These are phyloP conservation scores for Aradus depressus DNA, from an alignment of 2,888 invertebrate genomes.

Conservation along the genomic window DNA sequence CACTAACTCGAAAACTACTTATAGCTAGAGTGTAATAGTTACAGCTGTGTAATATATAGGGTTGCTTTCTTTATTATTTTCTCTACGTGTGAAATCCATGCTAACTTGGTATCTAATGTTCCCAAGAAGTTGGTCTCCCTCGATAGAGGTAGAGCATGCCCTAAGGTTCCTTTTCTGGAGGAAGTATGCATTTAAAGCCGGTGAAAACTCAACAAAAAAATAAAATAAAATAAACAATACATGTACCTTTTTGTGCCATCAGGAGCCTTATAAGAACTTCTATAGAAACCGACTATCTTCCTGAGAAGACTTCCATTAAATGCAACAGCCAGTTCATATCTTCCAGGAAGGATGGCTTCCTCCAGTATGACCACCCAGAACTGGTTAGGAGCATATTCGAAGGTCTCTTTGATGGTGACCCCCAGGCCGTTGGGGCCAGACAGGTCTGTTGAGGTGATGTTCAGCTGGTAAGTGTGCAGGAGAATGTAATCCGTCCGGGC, in stretches of 20 bases:
- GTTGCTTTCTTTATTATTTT: too few relatives aligned
- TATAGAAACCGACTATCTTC: slow-evolving; percentile 51
- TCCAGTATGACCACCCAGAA: slow-evolving; percentile 28
- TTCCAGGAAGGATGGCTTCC: slow-evolving; percentile 29
- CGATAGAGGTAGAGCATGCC: too few relatives aligned
- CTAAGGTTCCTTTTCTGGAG: too few relatives aligned
- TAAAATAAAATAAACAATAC: neutral
- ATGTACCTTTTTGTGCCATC: slow-evolving; percentile 22
- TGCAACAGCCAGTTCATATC: slow-evolving; percentile 38
- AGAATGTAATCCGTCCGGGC: slow-evolving; percentile 41
- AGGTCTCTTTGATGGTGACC: slow-evolving; percentile 18
- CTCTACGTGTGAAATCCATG: too few relatives aligned
- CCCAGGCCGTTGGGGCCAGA: slow-evolving; percentile 28
- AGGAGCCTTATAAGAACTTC: slow-evolving; percentile 42
- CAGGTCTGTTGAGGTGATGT: slow-evolving; percentile 39
- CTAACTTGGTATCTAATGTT: too few relatives aligned
- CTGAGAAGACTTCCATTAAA: slow-evolving; percentile 45
- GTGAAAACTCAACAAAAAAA: neutral
- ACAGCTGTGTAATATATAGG: too few relatives aligned
- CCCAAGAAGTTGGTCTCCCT: too few relatives aligned
- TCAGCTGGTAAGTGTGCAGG: slow-evolving; percentile 51
- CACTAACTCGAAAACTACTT: too few relatives aligned
- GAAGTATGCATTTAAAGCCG: too few relatives aligned
- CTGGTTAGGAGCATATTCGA: slow-evolving; percentile 23
- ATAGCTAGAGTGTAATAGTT: too few relatives aligned